Conservation (phyloP, 2,113 vertebrate species). For the Anoura caudifer region DNA sequence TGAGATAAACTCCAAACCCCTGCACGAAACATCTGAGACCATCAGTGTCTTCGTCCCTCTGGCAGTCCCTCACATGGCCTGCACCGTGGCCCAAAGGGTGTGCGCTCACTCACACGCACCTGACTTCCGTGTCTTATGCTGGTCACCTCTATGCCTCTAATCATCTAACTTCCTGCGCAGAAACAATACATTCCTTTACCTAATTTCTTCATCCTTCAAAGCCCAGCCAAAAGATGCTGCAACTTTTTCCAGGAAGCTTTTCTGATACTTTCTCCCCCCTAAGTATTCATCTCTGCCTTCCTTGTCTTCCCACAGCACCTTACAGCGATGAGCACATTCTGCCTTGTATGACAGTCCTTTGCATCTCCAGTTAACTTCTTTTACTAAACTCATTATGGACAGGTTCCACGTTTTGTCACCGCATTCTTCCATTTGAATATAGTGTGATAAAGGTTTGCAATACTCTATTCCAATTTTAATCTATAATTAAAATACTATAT, state of each 20-base stretch:
- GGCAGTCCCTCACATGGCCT: neutral
- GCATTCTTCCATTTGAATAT: neutral
- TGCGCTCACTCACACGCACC: neutral
- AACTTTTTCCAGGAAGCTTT: neutral
- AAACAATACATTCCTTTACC: neutral
- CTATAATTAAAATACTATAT: constrained; percentile 24
- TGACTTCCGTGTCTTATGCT: neutral
- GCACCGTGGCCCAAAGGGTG: neutral
- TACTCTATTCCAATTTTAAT: constrained; percentile 3
- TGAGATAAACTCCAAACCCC: neutral
- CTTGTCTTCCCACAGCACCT: neutral
- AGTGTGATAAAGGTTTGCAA: neutral
- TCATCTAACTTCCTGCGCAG: neutral
- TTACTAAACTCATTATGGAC: neutral
- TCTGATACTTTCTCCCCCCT: neutral
- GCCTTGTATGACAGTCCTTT: neutral
- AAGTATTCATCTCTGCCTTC: neutral
- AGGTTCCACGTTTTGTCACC: neutral
- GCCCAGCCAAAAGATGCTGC: neutral
- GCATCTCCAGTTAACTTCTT: neutral
- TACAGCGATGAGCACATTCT: neutral
- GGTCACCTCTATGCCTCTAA: neutral
- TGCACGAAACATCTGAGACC: neutral
- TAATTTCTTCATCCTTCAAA: neutral
- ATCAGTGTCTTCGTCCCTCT: neutral